Conservation (phyloP, 2,797 vertebrate genomes). For the Cuniculus paca region DNA sequence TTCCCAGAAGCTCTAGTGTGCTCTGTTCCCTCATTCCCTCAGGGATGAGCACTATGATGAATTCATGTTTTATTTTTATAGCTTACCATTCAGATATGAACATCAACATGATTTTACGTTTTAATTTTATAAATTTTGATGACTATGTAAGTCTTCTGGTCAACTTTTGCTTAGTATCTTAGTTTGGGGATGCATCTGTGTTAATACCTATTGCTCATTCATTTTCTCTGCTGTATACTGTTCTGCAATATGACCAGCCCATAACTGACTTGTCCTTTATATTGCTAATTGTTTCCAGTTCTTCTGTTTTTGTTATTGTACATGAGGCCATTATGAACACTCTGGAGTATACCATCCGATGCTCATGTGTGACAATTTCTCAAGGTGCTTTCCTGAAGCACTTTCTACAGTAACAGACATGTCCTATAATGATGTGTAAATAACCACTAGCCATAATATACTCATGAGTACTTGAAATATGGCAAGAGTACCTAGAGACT, state of each 20-base stretch:
- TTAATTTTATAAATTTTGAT: neutral
- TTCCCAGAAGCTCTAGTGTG: neutral
- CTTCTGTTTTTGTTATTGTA: neutral
- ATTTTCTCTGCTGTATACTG: neutral
- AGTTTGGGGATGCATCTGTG: neutral
- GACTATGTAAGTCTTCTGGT: neutral
- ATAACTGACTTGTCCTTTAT: neutral
- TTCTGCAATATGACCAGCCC: neutral
- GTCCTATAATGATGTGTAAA: neutral
- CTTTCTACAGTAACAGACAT: neutral
- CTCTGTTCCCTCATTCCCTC: neutral
- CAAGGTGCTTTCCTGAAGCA: neutral
- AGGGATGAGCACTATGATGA: neutral
- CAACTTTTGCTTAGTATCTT: neutral
- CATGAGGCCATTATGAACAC: neutral
- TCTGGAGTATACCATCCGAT: neutral
- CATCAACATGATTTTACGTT: neutral
- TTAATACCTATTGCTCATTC: neutral
- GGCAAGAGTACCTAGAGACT: neutral
- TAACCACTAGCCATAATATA: neutral
- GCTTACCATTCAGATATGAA: neutral
- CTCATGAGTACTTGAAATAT: neutral
- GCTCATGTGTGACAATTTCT: neutral
- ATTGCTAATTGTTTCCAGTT: no score
- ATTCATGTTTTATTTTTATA: neutral